Percentiles rank a stretch among this genome's conserved stretches.
Evolutionary conservation across 2,797 vertebrate genomes (phyloP).

Genomic region (Mycteria americana): DNA sequence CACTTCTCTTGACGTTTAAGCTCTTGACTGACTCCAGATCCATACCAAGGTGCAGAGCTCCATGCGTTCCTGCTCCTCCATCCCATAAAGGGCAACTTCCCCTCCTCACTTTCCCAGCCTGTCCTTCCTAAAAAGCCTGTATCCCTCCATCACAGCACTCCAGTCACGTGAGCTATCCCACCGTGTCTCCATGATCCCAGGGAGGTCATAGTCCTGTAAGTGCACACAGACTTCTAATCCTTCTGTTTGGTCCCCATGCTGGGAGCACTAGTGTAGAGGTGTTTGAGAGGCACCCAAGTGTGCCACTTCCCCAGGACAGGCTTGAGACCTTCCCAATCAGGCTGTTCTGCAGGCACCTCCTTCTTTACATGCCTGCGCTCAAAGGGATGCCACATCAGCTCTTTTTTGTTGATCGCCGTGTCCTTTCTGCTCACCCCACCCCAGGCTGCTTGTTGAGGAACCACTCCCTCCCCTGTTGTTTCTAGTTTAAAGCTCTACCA

Average conservation of each 20-base stretch:
- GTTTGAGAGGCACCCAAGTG: neutral
- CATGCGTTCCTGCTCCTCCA: neutral
- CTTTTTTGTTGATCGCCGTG: neutral
- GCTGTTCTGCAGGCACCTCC: neutral
- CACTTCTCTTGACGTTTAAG: neutral
- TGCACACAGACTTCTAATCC: neutral
- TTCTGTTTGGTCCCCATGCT: neutral
- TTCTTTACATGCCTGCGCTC: neutral
- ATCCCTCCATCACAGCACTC: neutral
- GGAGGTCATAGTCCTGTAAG: neutral
- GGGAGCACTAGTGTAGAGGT: rapidly evolving
- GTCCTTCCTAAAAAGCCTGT: neutral
- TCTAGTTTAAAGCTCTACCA: neutral
- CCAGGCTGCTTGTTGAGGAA: neutral
- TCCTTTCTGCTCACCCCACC: neutral
- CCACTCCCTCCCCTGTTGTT: neutral
- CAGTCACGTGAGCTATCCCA: neutral
- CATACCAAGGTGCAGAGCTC: neutral
- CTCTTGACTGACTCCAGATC: neutral
- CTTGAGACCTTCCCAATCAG: neutral
- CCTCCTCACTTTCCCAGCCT: neutral
- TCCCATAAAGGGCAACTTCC: neutral
- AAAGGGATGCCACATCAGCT: neutral
- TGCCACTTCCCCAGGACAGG: neutral
- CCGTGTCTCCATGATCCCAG: neutral